These are phyloP conservation scores for Amblyopsis rosae DNA, from an alignment of 2,113 vertebrate genomes.

Conservation along the genomic window DNA sequence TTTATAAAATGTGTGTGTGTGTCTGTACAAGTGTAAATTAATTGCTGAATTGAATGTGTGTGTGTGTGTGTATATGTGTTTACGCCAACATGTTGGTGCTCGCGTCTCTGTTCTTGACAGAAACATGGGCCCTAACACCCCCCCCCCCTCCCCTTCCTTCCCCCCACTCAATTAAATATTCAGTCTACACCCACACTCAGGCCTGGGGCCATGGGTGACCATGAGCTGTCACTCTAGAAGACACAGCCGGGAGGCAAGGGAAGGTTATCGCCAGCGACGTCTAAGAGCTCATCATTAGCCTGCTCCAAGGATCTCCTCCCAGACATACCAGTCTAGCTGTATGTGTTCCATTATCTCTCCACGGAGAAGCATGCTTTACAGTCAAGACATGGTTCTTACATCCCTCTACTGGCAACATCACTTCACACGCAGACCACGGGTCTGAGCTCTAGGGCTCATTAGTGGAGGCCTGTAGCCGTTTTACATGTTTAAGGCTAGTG, in stretches of 20 bases:
- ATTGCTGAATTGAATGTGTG: not conserved
- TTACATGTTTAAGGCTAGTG: no score
- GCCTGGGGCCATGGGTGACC: slow-evolving; percentile 29
- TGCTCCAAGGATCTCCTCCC: slow-evolving; percentile 22
- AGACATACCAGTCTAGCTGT: slow-evolving; percentile 45
- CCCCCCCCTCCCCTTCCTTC: slow-evolving; percentile 2
- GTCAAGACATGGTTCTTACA: not conserved
- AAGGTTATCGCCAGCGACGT: slow-evolving; percentile 51
- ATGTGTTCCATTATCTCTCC: not conserved
- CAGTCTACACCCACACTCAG: slow-evolving; percentile 29
- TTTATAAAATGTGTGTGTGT: not conserved
- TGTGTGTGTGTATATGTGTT: slow-evolving; percentile 11
- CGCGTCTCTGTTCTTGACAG: not conserved
- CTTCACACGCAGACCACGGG: not conserved
- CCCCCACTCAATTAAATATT: slow-evolving; percentile 26
- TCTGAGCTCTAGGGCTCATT: not conserved
- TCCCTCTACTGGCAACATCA: not conserved
- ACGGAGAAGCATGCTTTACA: no score
- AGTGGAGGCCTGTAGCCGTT: no score
- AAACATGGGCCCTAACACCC: slow-evolving; percentile 13
- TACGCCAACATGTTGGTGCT: slow-evolving; percentile 1
- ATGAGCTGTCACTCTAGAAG: slow-evolving; percentile 34
- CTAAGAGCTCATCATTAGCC: slow-evolving; percentile 58
- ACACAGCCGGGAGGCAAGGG: slow-evolving; percentile 28
- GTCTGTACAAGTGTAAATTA: not conserved